These are phyloP conservation scores for Hapalemur alaotrensis DNA, from an alignment of 2,797 vertebrate genomes.

Conservation along the genomic window DNA sequence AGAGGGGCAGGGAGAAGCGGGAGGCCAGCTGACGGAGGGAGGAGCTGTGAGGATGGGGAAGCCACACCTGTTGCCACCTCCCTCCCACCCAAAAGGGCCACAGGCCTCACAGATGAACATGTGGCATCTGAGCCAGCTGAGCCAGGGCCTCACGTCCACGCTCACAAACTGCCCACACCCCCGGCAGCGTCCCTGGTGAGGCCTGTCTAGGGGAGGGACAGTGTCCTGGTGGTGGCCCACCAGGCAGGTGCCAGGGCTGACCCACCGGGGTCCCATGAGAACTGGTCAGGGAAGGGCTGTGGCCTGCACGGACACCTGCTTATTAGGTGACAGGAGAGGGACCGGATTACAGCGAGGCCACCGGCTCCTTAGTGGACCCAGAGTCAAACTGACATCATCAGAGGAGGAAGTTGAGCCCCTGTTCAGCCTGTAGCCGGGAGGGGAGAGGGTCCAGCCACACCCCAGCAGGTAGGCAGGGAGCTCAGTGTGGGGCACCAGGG, in stretches of 20 bases:
- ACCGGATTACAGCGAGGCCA: rapidly evolving
- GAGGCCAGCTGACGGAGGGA: not conserved
- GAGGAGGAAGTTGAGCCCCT: not conserved
- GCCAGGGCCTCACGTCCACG: not conserved
- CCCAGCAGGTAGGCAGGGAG: not conserved
- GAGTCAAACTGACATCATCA: not conserved
- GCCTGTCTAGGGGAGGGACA: not conserved
- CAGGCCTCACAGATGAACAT: not conserved
- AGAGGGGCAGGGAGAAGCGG: not conserved
- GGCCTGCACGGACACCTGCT: not conserved
- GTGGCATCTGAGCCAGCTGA: not conserved
- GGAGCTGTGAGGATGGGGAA: not conserved
- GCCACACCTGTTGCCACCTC: rapidly evolving
- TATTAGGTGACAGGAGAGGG: rapidly evolving
- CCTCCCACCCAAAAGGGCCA: not conserved
- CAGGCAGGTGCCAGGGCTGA: not conserved
- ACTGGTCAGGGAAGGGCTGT: rapidly evolving
- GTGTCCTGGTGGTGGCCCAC: rapidly evolving
- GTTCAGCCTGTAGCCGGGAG: not conserved
- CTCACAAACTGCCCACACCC: not conserved
- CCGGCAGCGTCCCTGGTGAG: not conserved
- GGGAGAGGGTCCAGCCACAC: not conserved
- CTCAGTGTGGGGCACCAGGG: not conserved
- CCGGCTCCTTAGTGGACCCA: not conserved
- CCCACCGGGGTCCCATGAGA: not conserved